Conservation (phyloP, 2,113 vertebrate genomes). For the Gracilinanus agilis region DNA sequence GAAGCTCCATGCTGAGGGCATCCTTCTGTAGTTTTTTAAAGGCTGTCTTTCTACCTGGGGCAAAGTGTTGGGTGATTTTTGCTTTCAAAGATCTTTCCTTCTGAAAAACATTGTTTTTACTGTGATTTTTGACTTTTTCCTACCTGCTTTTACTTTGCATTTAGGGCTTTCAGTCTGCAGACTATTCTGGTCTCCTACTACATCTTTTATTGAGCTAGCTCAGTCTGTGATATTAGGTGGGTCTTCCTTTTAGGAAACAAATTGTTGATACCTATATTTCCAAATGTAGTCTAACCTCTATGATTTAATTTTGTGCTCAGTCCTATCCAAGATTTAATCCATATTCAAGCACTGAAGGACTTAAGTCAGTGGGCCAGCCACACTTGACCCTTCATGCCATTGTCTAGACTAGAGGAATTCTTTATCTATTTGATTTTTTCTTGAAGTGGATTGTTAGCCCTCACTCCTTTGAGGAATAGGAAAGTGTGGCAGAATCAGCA, state of each 20-base stretch:
- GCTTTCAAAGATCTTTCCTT: neutral
- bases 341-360: neutral
- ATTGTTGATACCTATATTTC: neutral
- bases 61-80: neutral
- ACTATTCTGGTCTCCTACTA: neutral
- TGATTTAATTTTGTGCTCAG: neutral
- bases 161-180: neutral
- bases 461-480: too few relatives aligned
- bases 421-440: too few relatives aligned
- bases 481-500: too few relatives aligned
- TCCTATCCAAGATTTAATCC: too few relatives aligned
- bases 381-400: neutral
- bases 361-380: neutral
- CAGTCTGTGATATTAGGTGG: neutral
- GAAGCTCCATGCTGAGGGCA: neutral
- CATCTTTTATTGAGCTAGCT: conserved; percentile 1
- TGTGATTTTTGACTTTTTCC: neutral
- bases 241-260: neutral
- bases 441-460: too few relatives aligned
- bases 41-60: neutral
- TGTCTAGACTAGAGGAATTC: neutral
- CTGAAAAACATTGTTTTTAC: neutral
- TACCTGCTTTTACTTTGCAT: neutral
- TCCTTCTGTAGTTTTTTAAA: neutral
- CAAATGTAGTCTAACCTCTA: neutral